These are phyloP conservation scores for Drosophila nr. fundita DNA, from an alignment of 2,888 invertebrate genomes.

Conservation along the genomic window DNA sequence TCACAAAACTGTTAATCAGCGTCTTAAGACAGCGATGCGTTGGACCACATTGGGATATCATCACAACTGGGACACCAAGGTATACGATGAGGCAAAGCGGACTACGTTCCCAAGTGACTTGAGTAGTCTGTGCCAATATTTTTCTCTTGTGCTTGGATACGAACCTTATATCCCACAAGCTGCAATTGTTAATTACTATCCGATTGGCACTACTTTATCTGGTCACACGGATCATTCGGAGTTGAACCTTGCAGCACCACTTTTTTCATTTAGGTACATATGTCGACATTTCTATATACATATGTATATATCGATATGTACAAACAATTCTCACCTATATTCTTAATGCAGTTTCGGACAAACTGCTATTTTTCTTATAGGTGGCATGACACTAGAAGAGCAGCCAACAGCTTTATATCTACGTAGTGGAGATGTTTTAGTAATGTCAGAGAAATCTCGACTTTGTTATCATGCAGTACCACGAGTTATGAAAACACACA, in stretches of 20 bases:
- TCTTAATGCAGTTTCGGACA: slow-evolving; percentile 93
- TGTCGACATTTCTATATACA: background rate
- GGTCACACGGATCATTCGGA: slow-evolving; percentile 98
- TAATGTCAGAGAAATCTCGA: slow-evolving; percentile 95
- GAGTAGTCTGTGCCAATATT: slow-evolving; percentile 87
- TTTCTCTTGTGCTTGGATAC: slow-evolving; percentile 87
- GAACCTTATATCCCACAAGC: slow-evolving; percentile 92
- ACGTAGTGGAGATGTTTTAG: slow-evolving; percentile 94
- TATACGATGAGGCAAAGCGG: slow-evolving; percentile 89
- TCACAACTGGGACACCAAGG: slow-evolving; percentile 98
- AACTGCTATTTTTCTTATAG: slow-evolving; percentile 96
- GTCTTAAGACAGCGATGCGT: slow-evolving; percentile 87
- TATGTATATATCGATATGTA: too few relatives aligned
- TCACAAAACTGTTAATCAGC: slow-evolving; percentile 64
- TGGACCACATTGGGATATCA: slow-evolving; percentile 99
- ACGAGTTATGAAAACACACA: slow-evolving; percentile 88
- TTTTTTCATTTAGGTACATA: slow-evolving; percentile 93
- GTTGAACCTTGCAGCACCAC: slow-evolving; percentile 92
- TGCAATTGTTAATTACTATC: slow-evolving; percentile 98
- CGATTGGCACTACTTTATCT: slow-evolving; percentile 95
- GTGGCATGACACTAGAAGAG: slow-evolving; percentile 90
- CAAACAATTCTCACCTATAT: background rate
- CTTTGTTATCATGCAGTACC: slow-evolving; percentile 98
- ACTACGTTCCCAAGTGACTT: slow-evolving; percentile 91
- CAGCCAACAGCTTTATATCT: slow-evolving; percentile 90